Percentiles rank a stretch among this genome's conserved stretches.
Evolutionary conservation across 2,797 vertebrate species (phyloP).

Genomic region (Cyclura pinguis): DNA sequence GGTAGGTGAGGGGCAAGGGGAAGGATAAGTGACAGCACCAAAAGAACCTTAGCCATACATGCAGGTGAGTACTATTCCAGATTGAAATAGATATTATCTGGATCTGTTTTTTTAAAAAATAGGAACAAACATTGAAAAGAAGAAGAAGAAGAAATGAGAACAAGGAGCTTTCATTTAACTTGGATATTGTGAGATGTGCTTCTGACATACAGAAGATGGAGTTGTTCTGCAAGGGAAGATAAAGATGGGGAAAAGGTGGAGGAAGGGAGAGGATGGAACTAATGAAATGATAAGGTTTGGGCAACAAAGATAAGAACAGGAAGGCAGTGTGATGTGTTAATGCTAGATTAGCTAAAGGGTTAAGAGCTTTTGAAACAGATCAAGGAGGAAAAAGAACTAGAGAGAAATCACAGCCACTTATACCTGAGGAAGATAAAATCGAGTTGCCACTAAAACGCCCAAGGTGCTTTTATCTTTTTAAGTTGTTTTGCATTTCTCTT

Average conservation of each 20-base stretch:
- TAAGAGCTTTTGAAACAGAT: conserved; percentile 52
- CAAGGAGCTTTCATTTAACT: not conserved
- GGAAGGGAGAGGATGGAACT: not conserved
- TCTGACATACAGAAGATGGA: conserved; percentile 29
- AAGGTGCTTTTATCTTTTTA: conserved; percentile 30
- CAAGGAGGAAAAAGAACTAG: conserved; percentile 44
- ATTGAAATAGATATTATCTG: not conserved
- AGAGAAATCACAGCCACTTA: conserved; percentile 47
- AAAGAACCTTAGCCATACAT: not conserved
- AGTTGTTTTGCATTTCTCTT: conserved; percentile 30
- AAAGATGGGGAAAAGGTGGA: not conserved
- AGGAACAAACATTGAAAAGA: not conserved
- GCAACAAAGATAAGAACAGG: conserved; percentile 27
- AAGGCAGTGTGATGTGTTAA: conserved; percentile 30
- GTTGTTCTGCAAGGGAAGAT: conserved; percentile 40
- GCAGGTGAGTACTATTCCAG: not conserved
- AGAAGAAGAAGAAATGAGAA: not conserved
- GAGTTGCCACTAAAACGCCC: conserved; percentile 41
- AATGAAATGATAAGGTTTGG: conserved; percentile 40
- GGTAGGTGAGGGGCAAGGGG: too few species aligned
- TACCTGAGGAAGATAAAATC: conserved; percentile 31
- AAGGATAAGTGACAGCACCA: too few species aligned
- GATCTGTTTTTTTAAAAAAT: not conserved
- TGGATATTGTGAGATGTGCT: conserved; percentile 13
- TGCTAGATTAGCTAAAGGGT: conserved; percentile 33